Evolutionary conservation across 2,797 vertebrate species (phyloP).

Genomic region (Sebastes paucispinis): DNA sequence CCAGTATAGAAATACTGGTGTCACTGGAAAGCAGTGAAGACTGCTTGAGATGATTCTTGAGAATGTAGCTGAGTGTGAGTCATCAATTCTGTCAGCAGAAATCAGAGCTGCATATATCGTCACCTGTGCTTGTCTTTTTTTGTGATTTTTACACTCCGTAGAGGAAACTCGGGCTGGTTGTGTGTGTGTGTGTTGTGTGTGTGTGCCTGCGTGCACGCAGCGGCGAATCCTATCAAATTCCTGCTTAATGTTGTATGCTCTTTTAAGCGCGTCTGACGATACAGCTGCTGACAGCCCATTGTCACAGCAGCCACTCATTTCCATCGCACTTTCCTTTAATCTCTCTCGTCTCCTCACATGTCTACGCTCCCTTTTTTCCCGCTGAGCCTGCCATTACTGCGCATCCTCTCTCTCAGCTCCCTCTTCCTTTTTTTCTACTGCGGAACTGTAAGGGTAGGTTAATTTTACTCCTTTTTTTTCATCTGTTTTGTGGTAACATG

Average conservation of each 20-base stretch:
- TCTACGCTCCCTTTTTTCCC: neutral
- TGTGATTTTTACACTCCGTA: neutral
- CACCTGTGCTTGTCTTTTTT: neutral
- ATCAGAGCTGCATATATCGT: neutral
- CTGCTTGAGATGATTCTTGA: neutral
- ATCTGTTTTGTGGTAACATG: neutral
- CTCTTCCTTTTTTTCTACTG: neutral
- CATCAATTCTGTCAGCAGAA: neutral
- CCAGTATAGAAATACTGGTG: neutral
- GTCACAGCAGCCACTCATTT: constrained; percentile 47
- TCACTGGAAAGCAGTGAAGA: neutral
- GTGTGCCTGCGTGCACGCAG: neutral
- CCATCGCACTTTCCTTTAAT: constrained; percentile 47
- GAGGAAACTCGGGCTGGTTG: neutral
- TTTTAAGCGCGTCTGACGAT: constrained; percentile 34
- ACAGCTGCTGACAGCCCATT: constrained; percentile 38
- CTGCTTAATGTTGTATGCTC: constrained; percentile 40
- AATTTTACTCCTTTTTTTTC: neutral
- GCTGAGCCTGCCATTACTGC: neutral
- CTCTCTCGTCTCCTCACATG: constrained; percentile 27
- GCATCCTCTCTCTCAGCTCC: neutral
- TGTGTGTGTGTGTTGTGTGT: neutral
- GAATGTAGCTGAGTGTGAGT: neutral
- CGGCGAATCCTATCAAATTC: neutral
- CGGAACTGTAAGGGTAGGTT: neutral